phyloP scores from a whole-genome alignment of 2,888 invertebrate species.

The Himalopsyche kuldschensis region DNA sequence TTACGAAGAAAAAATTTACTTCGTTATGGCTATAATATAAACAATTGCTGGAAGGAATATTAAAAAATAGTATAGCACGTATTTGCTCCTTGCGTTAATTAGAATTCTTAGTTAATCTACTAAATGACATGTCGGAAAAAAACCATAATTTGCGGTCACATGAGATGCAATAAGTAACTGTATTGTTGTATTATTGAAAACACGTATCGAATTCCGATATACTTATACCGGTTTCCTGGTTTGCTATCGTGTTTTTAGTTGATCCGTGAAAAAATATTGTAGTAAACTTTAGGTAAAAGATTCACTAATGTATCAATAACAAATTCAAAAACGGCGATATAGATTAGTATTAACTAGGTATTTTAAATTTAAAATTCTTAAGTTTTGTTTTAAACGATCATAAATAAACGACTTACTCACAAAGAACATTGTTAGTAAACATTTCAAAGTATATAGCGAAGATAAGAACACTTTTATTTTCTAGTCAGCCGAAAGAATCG shows the following conservation, averaged over 20 bases:
- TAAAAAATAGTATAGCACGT: no score
- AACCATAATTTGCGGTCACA: neutral
- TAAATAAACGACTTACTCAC: neutral
- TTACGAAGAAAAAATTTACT: no score
- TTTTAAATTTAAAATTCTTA: neutral
- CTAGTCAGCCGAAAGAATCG: no score
- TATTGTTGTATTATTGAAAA: neutral
- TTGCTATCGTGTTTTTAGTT: neutral
- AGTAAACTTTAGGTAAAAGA: neutral
- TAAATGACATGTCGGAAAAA: no score
- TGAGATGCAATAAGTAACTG: neutral
- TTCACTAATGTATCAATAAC: no score
- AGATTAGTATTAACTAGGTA: no score
- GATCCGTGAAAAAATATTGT: neutral
- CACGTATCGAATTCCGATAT: neutral
- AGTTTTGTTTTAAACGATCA: neutral
- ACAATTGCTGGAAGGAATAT: no score
- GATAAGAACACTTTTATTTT: no score
- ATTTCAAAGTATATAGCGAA: neutral
- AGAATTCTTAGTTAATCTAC: no score
- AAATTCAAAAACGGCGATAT: no score
- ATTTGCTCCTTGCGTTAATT: no score
- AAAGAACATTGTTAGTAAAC: constrained; percentile 35
- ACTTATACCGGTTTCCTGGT: neutral
- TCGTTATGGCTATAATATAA: no score